Evolutionary conservation across 2,113 vertebrate species (phyloP), one percentile per base, ranked within the genome.

Genomic region (Pagrus major): DNA sequence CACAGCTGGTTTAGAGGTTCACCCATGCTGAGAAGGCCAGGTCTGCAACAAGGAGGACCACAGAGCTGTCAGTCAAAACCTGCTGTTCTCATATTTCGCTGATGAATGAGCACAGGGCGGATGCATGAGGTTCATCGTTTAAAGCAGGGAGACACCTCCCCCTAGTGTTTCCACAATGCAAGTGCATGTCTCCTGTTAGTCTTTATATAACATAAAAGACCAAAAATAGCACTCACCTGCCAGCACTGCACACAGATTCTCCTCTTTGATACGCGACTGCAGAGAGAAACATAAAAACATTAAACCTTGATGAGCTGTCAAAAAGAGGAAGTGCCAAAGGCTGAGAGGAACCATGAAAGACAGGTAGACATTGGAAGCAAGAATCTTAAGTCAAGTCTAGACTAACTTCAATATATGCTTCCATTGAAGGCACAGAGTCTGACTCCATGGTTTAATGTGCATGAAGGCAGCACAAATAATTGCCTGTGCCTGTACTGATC

Each of bases 221-320:
- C 63, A 83, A 66, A 88, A 80, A 89, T 87, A 81, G 54, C 67
- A 72, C 87, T 88, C 95, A 98, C 97, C 97, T 97, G 93, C 96
- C 96, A 93, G 96, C 96, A 80, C 96, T 96, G 95, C 96, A 97
- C 80, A 96, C 96, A 60, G 96, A 96, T 83, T 98, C 97, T 42
- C 97, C 97, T 95, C 97, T 97, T 94, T 98, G 97, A 93, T 98
- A 98, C 0, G 97, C 97, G 86, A 98, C 97, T 98, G 88, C 55
- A 89, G 84, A 90, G 83, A 77, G 61, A 88, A 70, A 70, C 2
- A 85, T 64, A 79, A 80, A 78, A 67, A 80, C 64, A 76, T 84
- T 58, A 29, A 74, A 74, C 65, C 49, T 73, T 87, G 83, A 89
- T 86, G 83, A 88, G 86, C 78, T 86, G 88, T 85, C 87, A 87